Evolutionary conservation across 1,140 invertebrate species (phyloP), one percentile per base, ranked within the genome.

Genomic region (Cyrtorhinus lividipennis): DNA sequence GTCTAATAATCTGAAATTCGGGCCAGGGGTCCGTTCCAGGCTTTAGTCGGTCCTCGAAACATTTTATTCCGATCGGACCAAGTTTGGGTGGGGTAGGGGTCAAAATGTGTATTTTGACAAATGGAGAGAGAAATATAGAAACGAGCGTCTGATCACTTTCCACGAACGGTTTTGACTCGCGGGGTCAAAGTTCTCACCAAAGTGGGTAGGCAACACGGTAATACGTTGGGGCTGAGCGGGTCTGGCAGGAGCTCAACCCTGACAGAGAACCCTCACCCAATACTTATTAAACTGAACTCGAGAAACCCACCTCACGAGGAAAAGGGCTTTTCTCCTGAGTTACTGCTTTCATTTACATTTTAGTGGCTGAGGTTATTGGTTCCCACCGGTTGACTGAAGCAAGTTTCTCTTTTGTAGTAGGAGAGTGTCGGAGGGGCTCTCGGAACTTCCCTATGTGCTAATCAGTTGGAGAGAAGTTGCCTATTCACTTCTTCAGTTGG

Each of bases 281-380:
- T 20, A 53, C 48, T 53, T 53, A 53, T 53, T 53, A 53, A 53
- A 53, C 48, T 53, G 48, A 53, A 20, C 48, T 53, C 20, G 48
- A 53, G 48, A 53, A 53, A 53, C 48, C 48, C 10, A 10, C 48
- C 48, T n/a, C n/a, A n/a, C 20, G 20, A 5, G 18, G 48, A 20
- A 53, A 20, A 20, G 20, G 20, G 48, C 48, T 53, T 15, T 53
- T 53, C 48, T 53, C 48, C 48, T 53, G 48, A 53, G 48, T 53
- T 53, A 53, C 48, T 53, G 48, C 48, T 53, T 53, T 53, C 48
- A 53, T 53, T 53, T 53, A 53, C 48, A 53, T 53, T 53, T 53
- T 53, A 53, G 48, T 53, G 48, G 48, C 48, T 12, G 48, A 53
- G 48, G 48, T 53, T 53, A 53, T 53, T 53, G 48, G 48, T 53